phyloP scores from a whole-genome alignment of 2,797 vertebrate species.

The Hozukius guyotensis region DNA sequence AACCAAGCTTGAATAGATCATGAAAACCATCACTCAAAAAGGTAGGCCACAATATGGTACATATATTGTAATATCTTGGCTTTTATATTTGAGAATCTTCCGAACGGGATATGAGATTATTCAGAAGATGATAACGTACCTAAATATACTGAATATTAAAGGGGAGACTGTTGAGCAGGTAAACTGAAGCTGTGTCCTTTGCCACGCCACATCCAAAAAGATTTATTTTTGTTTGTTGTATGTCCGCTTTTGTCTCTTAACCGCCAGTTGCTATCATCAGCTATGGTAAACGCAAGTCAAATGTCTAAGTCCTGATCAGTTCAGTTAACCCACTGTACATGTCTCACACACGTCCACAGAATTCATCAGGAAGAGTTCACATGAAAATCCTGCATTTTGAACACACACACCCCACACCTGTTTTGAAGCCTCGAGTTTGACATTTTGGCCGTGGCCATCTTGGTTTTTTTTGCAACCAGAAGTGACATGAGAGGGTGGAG shows the following conservation, averaged over 20 bases:
- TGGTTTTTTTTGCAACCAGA: background rate
- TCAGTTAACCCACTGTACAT: background rate
- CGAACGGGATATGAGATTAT: constrained; percentile 44
- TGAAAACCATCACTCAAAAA: constrained; percentile 27
- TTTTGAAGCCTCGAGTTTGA: no score
- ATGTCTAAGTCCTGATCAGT: background rate
- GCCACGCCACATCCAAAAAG: background rate
- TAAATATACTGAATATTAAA: constrained; percentile 14
- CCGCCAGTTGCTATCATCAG: background rate
- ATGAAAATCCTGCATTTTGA: background rate
- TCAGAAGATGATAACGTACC: constrained; percentile 16
- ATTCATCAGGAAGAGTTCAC: background rate
- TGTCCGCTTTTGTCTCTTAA: background rate
- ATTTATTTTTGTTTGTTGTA: background rate
- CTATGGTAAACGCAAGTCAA: background rate
- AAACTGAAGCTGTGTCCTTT: background rate
- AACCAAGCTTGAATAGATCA: constrained; percentile 25
- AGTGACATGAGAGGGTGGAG: no score
- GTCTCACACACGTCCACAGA: background rate
- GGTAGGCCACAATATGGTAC: background rate
- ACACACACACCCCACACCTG: background rate
- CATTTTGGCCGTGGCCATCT: background rate
- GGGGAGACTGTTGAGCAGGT: background rate
- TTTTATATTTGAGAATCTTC: constrained; percentile 35
- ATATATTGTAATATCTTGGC: background rate